Evolutionary conservation across 2,113 vertebrate species (phyloP).

Genomic region (Reinhardtius hippoglossoides): DNA sequence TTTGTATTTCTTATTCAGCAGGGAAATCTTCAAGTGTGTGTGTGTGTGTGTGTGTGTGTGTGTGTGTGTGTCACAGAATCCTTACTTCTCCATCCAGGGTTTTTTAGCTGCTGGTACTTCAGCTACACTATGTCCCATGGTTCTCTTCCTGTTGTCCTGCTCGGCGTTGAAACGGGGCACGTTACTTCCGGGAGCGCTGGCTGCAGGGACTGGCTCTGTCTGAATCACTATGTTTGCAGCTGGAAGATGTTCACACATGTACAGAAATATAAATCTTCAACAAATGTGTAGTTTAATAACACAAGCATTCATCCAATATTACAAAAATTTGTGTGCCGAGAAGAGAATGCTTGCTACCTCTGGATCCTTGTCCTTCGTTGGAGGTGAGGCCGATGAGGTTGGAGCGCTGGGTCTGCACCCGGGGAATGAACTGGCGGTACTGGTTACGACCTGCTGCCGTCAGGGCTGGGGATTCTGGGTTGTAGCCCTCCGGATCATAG

Average conservation of each 20-base stretch:
- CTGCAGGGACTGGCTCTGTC: constrained; percentile 87
- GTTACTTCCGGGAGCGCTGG: constrained; percentile 82
- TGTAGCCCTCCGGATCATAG: constrained; percentile 98
- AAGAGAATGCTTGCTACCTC: constrained; percentile 83
- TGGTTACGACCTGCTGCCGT: constrained; percentile 91
- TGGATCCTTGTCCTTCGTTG: constrained; percentile 89
- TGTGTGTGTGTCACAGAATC: neutral
- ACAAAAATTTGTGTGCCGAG: neutral
- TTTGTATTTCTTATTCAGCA: neutral
- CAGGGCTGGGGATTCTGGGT: constrained; percentile 98
- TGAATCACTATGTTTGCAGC: constrained; percentile 97
- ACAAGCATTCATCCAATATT: neutral
- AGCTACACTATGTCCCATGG: constrained; percentile 73
- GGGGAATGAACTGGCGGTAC: constrained; percentile 96
- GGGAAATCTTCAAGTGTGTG: neutral
- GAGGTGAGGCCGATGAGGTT: constrained; percentile 98
- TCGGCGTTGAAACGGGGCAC: constrained; percentile 89
- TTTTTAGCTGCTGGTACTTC: constrained; percentile 91
- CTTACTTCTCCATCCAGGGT: constrained; percentile 96
- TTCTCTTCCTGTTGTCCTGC: constrained; percentile 91
- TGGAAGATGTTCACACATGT: constrained; percentile 62
- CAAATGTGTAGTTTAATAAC: neutral
- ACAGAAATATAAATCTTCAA: neutral
- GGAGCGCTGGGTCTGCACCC: constrained; percentile 93
- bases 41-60: neutral